phyloP scores from a whole-genome alignment of 2,113 vertebrate genomes.

The Rynchops niger region DNA sequence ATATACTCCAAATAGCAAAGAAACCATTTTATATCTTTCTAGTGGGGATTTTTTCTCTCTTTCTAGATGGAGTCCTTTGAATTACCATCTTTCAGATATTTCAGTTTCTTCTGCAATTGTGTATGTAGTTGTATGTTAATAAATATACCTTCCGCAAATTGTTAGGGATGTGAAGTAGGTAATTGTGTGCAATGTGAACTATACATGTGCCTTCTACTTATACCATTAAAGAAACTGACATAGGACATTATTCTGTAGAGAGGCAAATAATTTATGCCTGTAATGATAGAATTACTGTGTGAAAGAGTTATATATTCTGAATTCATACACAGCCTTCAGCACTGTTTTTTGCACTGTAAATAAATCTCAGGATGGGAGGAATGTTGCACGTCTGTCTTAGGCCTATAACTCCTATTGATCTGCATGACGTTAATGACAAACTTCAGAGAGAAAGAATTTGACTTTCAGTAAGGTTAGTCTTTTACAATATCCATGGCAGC shows the following conservation, averaged over 20 bases:
- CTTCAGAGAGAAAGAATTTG: background rate
- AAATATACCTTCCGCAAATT: fast-evolving
- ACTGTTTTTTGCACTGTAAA: background rate
- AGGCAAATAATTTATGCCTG: background rate
- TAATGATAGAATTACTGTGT: background rate
- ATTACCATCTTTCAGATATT: background rate
- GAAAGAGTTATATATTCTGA: background rate
- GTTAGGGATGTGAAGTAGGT: background rate
- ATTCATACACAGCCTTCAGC: background rate
- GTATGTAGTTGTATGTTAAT: background rate
- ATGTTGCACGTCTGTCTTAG: background rate
- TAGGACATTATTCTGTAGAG: background rate
- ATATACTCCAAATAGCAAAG: background rate
- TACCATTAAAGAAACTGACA: background rate
- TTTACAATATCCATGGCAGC: background rate
- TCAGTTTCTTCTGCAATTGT: background rate
- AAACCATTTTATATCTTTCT: background rate
- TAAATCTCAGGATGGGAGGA: background rate
- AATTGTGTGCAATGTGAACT: background rate
- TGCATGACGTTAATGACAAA: background rate
- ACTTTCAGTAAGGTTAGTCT: background rate
- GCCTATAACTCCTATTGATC: background rate
- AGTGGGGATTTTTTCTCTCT: fast-evolving
- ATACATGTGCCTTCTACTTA: background rate
- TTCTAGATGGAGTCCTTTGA: background rate